phyloP scores from a whole-genome alignment of 2,797 vertebrate genomes.

The Schizothorax lantsangensis region DNA sequence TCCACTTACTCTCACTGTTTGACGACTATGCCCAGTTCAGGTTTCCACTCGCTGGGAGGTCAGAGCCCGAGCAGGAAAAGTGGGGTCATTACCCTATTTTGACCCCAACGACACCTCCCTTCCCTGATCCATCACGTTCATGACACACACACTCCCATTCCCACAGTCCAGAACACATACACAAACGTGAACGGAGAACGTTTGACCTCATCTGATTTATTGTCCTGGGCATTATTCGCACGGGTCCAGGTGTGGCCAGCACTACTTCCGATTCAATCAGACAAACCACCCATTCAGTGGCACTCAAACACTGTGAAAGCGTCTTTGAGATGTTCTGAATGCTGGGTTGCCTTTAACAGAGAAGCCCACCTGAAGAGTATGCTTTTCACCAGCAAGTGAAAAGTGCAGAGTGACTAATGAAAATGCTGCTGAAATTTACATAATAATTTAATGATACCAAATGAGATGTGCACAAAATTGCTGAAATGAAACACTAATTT shows the following conservation, averaged over 20 bases:
- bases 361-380: background rate
- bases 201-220: constrained; percentile 23
- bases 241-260: constrained; percentile 30
- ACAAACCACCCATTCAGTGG: background rate
- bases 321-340: background rate
- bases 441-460: background rate
- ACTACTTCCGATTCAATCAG: background rate
- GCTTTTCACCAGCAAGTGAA: background rate
- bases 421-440: background rate
- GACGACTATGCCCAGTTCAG: constrained; percentile 62
- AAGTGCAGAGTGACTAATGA: background rate
- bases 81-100: constrained; percentile 62
- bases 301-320: background rate
- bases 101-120: constrained; percentile 58
- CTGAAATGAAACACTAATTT: background rate
- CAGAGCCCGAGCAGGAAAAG: constrained; percentile 58
- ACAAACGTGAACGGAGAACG: constrained; percentile 3
- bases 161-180: constrained; percentile 52
- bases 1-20: constrained; percentile 63
- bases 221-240: background rate
- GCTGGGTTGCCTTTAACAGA: background rate
- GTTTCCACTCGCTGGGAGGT: constrained; percentile 59
- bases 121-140: constrained; percentile 56
- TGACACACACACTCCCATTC: constrained; percentile 56
- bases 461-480: background rate